Evolutionary conservation across 2,888 invertebrate genomes (phyloP).

Genomic region (Yponomeuta sedellus): DNA sequence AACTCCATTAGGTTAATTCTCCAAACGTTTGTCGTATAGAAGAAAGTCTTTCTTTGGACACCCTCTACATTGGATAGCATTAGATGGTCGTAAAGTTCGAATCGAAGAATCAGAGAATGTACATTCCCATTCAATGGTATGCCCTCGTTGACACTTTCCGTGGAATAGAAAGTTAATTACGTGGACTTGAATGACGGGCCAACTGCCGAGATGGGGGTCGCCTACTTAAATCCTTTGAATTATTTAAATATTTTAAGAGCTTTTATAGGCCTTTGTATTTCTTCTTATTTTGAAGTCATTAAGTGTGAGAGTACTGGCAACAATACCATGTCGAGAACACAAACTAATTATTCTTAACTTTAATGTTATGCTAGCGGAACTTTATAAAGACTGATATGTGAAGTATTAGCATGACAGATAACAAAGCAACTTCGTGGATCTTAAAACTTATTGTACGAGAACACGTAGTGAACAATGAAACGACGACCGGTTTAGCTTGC

Average conservation of each 20-base stretch:
- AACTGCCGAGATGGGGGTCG: constrained; percentile 37
- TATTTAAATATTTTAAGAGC: constrained; percentile 28
- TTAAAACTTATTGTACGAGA: no score
- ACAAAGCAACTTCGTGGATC: no score
- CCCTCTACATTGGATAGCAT: neutral
- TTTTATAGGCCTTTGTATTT: constrained; percentile 5
- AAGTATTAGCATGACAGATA: no score
- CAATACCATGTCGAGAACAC: neutral
- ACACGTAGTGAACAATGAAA: no score
- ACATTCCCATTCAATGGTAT: constrained; percentile 48
- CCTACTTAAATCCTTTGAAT: constrained; percentile 52
- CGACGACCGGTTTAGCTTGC: no score
- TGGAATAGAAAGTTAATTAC: constrained; percentile 60
- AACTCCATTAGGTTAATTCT: neutral
- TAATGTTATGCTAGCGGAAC: neutral
- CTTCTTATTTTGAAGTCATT: neutral
- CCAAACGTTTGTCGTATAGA: neutral
- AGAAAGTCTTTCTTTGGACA: neutral
- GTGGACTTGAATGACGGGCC: constrained; percentile 47
- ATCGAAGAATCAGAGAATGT: constrained; percentile 24
- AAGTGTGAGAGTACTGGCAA: neutral
- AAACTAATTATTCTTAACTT: neutral
- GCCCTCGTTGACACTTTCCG: constrained; percentile 40
- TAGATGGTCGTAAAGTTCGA: neutral
- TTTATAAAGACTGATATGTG: no score